Percentiles rank a stretch among this genome's conserved stretches.
These are phyloP conservation scores for Parambassis ranga DNA, from an alignment of 2,797 vertebrate genomes.

Conservation along the genomic window DNA sequence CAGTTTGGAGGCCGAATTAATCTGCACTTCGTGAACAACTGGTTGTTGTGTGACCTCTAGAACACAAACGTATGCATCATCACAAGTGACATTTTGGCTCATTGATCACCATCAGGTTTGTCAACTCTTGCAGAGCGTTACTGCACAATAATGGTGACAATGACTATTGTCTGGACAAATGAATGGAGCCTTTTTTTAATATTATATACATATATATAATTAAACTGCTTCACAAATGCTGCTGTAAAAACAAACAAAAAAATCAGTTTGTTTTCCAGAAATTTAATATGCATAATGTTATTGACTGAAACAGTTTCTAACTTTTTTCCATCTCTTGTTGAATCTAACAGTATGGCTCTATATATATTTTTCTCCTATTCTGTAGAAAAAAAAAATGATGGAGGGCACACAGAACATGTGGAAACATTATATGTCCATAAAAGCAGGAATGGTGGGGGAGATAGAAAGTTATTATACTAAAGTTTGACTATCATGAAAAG, in stretches of 20 bases:
- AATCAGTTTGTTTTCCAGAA: no score
- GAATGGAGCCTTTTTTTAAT: neutral
- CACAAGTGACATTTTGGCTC: neutral
- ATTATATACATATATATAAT: no score
- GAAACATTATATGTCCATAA: constrained; percentile 83
- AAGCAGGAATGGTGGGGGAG: constrained; percentile 61
- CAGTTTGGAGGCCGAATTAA: constrained; percentile 14
- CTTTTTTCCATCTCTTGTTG: constrained; percentile 11
- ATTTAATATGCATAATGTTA: no score
- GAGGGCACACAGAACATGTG: constrained; percentile 65
- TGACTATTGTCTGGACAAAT: neutral
- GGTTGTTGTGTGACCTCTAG: constrained; percentile 29
- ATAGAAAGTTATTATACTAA: constrained; percentile 79
- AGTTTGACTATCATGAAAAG: constrained; percentile 85
- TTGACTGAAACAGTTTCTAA: no score
- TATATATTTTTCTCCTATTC: constrained; percentile 36
- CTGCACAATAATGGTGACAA: neutral
- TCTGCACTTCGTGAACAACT: constrained; percentile 22
- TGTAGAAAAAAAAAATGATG: constrained; percentile 27
- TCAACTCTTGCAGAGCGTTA: neutral
- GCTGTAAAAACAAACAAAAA: no score
- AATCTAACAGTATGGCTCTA: constrained; percentile 17
- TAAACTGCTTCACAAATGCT: no score
- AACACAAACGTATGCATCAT: constrained; percentile 12
- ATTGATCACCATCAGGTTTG: neutral